These are phyloP conservation scores for Magallana ariakensis DNA, from an alignment of 1,140 invertebrate genomes.

Conservation along the genomic window DNA sequence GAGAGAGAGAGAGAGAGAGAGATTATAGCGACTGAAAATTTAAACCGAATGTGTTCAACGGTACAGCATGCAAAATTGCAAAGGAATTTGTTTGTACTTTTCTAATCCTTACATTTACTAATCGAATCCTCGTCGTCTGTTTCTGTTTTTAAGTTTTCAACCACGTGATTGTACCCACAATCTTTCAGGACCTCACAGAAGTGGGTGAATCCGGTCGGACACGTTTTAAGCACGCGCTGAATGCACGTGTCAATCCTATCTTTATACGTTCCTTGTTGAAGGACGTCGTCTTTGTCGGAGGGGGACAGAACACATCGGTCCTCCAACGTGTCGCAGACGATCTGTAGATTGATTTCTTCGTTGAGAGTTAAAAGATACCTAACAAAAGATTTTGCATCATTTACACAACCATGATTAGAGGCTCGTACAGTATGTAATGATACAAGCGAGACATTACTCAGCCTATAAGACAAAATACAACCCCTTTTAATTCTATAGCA, in stretches of 20 bases:
- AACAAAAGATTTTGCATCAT: neutral
- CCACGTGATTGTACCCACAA: conserved; percentile 58
- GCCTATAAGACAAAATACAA: no score
- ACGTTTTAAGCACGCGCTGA: conserved; percentile 46
- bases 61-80: neutral
- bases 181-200: conserved; percentile 59
- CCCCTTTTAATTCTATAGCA: no score
- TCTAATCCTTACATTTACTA: conserved; percentile 41
- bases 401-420: no score
- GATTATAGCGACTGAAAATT: neutral
- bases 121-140: conserved; percentile 45
- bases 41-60: no score
- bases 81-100: neutral
- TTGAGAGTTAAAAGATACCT: conserved; percentile 56
- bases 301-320: conserved; percentile 47
- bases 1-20: no score
- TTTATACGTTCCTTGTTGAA: conserved; percentile 47
- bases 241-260: conserved; percentile 55
- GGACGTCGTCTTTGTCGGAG: conserved; percentile 50
- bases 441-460: no score
- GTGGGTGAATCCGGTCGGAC: conserved; percentile 40
- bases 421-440: no score
- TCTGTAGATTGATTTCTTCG: conserved; percentile 57
- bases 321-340: conserved; percentile 54
- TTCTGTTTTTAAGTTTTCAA: conserved; percentile 49